These are phyloP conservation scores for Octopus bimaculoides DNA, from an alignment of 1,140 invertebrate species.

Conservation along the genomic window DNA sequence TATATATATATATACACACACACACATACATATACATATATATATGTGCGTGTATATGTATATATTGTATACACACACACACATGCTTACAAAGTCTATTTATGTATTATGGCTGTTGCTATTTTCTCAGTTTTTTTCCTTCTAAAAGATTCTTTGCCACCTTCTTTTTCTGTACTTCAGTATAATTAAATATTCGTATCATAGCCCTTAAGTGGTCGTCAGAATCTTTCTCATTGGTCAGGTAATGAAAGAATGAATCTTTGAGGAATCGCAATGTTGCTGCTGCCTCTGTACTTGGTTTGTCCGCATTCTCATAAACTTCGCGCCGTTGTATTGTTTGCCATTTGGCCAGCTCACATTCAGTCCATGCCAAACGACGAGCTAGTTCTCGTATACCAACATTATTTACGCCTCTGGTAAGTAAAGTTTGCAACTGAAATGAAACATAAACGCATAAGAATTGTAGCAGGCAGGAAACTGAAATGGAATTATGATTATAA, in stretches of 20 bases:
- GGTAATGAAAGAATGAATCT: conserved; percentile 46
- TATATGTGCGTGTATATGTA: too few relatives aligned
- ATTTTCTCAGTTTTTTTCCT: conserved; percentile 18
- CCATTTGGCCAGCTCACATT: conserved; percentile 47
- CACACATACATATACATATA: too few relatives aligned
- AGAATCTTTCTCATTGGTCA: conserved; percentile 36
- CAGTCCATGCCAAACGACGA: conserved; percentile 35
- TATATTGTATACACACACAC: too few relatives aligned
- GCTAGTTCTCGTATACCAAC: conserved; percentile 27
- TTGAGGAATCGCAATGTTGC: conserved; percentile 43
- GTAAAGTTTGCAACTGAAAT: conserved; percentile 9
- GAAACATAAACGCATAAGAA: background rate
- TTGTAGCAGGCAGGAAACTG: too few relatives aligned
- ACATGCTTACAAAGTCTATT: too few relatives aligned
- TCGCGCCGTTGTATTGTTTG: conserved; percentile 40
- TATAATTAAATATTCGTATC: conserved; percentile 42
- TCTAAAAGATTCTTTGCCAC: conserved; percentile 27
- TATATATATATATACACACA: too few relatives aligned
- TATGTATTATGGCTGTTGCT: background rate
- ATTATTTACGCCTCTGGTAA: conserved; percentile 3
- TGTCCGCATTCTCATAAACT: conserved; percentile 34
- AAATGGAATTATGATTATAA: too few relatives aligned
- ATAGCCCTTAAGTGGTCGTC: conserved; percentile 43
- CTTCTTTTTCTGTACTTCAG: conserved; percentile 41
- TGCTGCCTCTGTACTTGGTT: conserved; percentile 46